These are phyloP conservation scores for Muscidifurax raptorellus DNA, from an alignment of 1,140 invertebrate genomes.

Conservation along the genomic window DNA sequence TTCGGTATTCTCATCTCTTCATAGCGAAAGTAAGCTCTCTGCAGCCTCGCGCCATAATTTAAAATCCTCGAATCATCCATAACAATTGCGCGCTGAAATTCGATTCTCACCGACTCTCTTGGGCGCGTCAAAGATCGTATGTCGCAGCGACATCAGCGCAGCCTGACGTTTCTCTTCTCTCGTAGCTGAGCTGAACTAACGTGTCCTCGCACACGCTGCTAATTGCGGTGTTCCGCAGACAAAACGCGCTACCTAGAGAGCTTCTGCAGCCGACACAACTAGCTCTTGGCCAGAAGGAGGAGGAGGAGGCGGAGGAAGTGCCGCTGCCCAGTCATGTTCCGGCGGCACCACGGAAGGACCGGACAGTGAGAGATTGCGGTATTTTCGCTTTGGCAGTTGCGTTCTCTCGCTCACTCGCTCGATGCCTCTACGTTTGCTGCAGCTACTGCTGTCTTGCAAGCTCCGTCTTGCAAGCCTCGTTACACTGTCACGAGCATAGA, in stretches of 20 bases:
- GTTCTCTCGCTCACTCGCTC: not conserved
- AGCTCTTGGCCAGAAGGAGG: not conserved
- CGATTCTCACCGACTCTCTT: not conserved
- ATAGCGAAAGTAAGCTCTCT: no score
- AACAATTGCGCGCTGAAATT: not conserved
- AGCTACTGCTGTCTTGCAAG: not conserved
- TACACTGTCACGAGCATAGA: conserved; percentile 27
- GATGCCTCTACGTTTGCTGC: not conserved
- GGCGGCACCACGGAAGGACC: conserved; percentile 17
- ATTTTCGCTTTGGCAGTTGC: conserved; percentile 43
- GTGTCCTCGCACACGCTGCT: conserved; percentile 61
- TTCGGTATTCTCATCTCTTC: no score
- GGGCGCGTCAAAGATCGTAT: not conserved
- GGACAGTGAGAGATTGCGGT: conserved; percentile 49
- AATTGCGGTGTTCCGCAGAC: conserved; percentile 71
- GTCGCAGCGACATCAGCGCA: not conserved
- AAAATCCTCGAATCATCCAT: no score
- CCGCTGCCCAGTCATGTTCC: conserved; percentile 50
- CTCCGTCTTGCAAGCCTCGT: conserved; percentile 10
- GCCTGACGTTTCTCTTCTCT: not conserved
- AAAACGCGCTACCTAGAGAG: conserved; percentile 57
- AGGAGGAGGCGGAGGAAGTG: conserved; percentile 22
- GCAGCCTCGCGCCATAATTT: no score
- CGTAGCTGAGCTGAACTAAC: not conserved
- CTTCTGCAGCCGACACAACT: conserved; percentile 62